Evolutionary conservation across 2,888 invertebrate genomes (phyloP), one percentile per base, ranked within the genome.

Genomic region (Serrognathus titanus): DNA sequence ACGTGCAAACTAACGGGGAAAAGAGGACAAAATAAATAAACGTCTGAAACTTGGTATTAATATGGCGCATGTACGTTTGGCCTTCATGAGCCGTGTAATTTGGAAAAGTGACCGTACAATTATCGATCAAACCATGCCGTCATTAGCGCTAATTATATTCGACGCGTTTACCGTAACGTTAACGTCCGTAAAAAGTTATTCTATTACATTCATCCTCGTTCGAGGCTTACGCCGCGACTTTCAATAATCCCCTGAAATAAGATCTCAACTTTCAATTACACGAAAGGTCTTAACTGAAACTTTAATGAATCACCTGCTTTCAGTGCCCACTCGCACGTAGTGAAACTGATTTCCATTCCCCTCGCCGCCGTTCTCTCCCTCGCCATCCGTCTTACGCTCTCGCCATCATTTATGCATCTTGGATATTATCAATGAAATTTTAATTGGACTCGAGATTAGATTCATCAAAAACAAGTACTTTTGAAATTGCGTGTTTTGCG

Each of bases 191-290:
- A 62, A 58, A 62, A 60, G 58, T 60, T 62, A 55, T 53, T 60
- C 57, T 51, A 60, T 62, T 62, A 63, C 59, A 61, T 63, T 57
- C 58, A 52, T 60, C 54, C 54, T 56, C 46, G 51, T 51, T 53
- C 51, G 53, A 61, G 52, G 20, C 31, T 31, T 51, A n/a, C 12
- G 39, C 9, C 40, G 51, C 59, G 64, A 63, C 64, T 69, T 69
- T 67, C 69, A 66, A 69, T 69, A 68, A 66, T 67, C 66, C 63
- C 48, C 57, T 57, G 66, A 65, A 68, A 66, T 68, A 65, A 66
- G 62, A 65, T 65, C 68, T 61, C 67, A 65, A 66, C 61, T 68
- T 70, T 69, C 70, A 70, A 69, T 70, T 70, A 68, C 65, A 58
- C 53, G 58, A 58, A 63, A 62, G 62, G 57, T 60, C 60, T 61